phyloP scores from a whole-genome alignment of 2,113 vertebrate species.

The Dipodomys spectabilis region DNA sequence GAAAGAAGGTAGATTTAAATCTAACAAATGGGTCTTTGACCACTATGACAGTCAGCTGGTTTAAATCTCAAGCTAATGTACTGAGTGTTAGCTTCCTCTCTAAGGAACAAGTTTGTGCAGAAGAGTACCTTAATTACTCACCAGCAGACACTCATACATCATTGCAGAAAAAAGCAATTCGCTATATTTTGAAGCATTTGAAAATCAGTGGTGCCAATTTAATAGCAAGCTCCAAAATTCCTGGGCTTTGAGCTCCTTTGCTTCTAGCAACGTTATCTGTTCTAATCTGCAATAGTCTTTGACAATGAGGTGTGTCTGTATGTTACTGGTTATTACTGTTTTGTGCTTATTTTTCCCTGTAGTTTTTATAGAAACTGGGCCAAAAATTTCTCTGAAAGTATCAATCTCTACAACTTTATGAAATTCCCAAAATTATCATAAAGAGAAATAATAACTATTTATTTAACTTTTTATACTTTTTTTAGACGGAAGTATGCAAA shows the following conservation, averaged over 20 bases:
- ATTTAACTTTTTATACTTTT: neutral
- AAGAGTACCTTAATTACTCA: slow-evolving; percentile 35
- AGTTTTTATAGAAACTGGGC: neutral
- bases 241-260: neutral
- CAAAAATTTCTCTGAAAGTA: neutral
- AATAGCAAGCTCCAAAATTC: neutral
- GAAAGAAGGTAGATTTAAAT: slow-evolving; percentile 33
- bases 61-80: slow-evolving; percentile 23
- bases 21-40: neutral
- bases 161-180: slow-evolving; percentile 19
- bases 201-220: slow-evolving; percentile 61
- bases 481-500: neutral
- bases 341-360: neutral
- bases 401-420: neutral
- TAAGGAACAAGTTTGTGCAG: neutral
- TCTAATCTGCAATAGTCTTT: neutral
- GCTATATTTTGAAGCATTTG: slow-evolving; percentile 44
- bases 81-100: neutral
- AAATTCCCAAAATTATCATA: neutral
- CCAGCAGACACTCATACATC: neutral
- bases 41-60: neutral
- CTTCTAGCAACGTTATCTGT: neutral
- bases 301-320: neutral
- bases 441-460: neutral
- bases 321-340: slow-evolving; percentile 10